phyloP scores from a whole-genome alignment of 2,888 invertebrate species.

The Thyatira batis region DNA sequence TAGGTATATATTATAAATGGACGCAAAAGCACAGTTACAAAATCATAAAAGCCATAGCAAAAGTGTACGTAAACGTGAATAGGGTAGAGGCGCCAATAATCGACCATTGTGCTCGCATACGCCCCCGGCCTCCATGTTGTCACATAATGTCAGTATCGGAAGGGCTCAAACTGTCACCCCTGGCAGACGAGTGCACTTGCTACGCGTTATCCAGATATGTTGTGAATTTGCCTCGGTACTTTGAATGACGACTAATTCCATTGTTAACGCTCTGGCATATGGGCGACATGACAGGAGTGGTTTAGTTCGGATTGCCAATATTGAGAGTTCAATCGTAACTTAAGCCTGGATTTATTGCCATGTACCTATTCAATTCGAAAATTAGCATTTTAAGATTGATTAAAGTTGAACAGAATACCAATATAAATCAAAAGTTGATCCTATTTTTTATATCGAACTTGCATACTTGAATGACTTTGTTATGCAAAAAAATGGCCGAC shows the following conservation, averaged over 20 bases:
- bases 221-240: constrained; percentile 67
- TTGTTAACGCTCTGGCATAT: constrained; percentile 76
- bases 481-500: too few relatives aligned
- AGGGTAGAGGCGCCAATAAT: constrained; percentile 68
- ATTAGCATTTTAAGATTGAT: background rate
- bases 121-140: constrained; percentile 65
- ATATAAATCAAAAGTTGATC: too few relatives aligned
- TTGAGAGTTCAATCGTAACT: constrained; percentile 30
- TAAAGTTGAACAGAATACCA: background rate
- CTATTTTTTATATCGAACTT: too few relatives aligned
- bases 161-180: constrained; percentile 78
- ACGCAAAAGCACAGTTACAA: constrained; percentile 12
- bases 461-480: too few relatives aligned
- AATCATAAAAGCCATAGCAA: constrained; percentile 35
- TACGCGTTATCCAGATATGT: constrained; percentile 74
- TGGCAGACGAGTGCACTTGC: constrained; percentile 75
- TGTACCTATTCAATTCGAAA: constrained; percentile 4
- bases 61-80: constrained; percentile 42
- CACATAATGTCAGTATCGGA: constrained; percentile 78
- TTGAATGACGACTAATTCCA: constrained; percentile 81
- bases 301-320: constrained; percentile 54
- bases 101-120: constrained; percentile 62
- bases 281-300: constrained; percentile 67
- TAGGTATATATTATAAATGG: too few relatives aligned
- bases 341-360: constrained; percentile 19